Conservation (phyloP, 1,140 invertebrate genomes). For the Heliconius congener region DNA sequence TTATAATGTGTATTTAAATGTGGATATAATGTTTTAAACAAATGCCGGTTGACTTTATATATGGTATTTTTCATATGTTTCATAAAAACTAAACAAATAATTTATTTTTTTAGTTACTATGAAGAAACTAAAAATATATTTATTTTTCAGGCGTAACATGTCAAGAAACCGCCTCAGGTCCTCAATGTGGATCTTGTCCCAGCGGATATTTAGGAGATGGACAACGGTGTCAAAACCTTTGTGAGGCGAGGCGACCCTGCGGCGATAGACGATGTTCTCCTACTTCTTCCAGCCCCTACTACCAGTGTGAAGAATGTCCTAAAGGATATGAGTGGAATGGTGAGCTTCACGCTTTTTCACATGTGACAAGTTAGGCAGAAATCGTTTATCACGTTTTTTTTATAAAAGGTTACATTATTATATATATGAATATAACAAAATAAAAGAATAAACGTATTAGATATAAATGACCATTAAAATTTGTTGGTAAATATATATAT, state of each 20-base stretch:
- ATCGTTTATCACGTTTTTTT: no score
- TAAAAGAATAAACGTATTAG: no score
- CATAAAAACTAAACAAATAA: not conserved
- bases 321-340: slow-evolving; percentile 93
- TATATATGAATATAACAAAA: no score
- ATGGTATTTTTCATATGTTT: no score
- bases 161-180: slow-evolving; percentile 87
- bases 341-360: slow-evolving; percentile 31
- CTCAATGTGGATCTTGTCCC: slow-evolving; percentile 92
- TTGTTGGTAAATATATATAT: no score
- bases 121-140: no score
- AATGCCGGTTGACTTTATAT: no score
- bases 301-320: slow-evolving; percentile 89
- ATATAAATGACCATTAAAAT: no score
- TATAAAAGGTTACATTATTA: no score
- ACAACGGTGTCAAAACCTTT: slow-evolving; percentile 86
- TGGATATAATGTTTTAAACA: no score
- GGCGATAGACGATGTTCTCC: slow-evolving; percentile 85
- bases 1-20: no score
- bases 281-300: slow-evolving; percentile 86
- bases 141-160: slow-evolving; percentile 86
- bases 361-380: no score
- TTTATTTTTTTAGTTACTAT: not conserved
- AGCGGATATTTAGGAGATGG: slow-evolving; percentile 92
- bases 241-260: slow-evolving; percentile 79